A percentile compares a stretch with the other conserved stretches of the same genome.
phyloP scores from a whole-genome alignment of 2,888 invertebrate genomes.

The Heliconius sara region DNA sequence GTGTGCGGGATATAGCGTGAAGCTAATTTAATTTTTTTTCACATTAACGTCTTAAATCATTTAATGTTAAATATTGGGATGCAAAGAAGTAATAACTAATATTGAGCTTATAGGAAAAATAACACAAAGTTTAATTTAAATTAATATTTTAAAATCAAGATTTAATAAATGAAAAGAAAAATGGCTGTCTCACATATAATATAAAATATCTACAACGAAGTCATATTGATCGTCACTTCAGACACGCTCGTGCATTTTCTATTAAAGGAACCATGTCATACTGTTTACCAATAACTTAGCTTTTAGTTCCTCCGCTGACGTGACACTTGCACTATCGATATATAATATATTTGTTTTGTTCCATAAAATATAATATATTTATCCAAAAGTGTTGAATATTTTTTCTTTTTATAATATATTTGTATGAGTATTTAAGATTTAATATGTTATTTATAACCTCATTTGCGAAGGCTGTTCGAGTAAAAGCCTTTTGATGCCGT shows the following conservation, averaged over 20 bases:
- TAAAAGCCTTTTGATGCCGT: slow-evolving; percentile 5
- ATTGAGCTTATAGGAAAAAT: neutral
- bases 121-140: neutral
- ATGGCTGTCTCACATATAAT: neutral
- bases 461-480: neutral
- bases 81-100: neutral
- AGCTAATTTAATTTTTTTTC: too few relatives aligned
- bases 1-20: too few relatives aligned
- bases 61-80: neutral
- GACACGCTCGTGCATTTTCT: slow-evolving; percentile 43
- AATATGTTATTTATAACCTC: neutral
- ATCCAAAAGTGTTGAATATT: neutral
- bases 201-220: neutral
- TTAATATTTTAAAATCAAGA: neutral
- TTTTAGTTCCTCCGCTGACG: slow-evolving; percentile 15
- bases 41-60: too few relatives aligned
- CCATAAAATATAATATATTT: neutral
- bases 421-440: neutral
- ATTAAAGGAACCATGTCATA: slow-evolving; percentile 48
- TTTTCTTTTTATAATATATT: too few relatives aligned
- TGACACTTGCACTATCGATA: neutral
- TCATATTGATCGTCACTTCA: slow-evolving; percentile 31
- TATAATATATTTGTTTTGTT: neutral
- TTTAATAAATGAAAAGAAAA: neutral
- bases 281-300: slow-evolving; percentile 20